Conservation (phyloP, 2,888 invertebrate species). For the Lasioglossum leucozonium region DNA sequence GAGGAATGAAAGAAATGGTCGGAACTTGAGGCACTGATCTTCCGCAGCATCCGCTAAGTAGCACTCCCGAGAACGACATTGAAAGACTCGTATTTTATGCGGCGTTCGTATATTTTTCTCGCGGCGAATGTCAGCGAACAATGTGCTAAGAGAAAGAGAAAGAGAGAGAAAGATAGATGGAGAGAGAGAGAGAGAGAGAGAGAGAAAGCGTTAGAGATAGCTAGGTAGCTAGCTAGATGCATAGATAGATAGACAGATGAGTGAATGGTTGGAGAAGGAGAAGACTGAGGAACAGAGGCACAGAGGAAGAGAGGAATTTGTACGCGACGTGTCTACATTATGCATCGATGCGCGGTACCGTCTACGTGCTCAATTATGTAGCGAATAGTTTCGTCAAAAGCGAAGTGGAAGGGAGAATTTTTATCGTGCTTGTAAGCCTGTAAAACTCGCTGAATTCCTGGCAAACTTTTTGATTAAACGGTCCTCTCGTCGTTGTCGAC, state of each 20-base stretch:
- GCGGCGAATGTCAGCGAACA: background rate
- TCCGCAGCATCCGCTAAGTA: constrained; percentile 67
- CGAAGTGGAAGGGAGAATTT: background rate
- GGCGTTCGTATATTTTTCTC: constrained; percentile 55
- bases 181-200: background rate
- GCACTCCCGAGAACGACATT: constrained; percentile 55
- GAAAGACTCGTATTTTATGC: constrained; percentile 60
- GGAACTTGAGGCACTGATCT: constrained; percentile 65
- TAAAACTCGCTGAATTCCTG: constrained; percentile 53
- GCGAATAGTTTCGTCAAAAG: constrained; percentile 20
- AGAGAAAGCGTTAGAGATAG: no score
- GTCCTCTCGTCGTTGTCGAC: constrained; percentile 44
- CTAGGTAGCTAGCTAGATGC: background rate
- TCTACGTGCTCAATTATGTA: constrained; percentile 45
- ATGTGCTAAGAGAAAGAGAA: background rate
- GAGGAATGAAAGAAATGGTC: constrained; percentile 61
- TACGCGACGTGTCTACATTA: constrained; percentile 47
- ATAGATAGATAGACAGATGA: background rate
- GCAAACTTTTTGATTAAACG: constrained; percentile 53
- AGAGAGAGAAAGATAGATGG: background rate
- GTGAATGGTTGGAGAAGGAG: background rate
- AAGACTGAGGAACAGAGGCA: background rate
- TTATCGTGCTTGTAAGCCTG: constrained; percentile 47
- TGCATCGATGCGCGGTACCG: constrained; percentile 47
- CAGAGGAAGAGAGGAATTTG: constrained; percentile 24